Evolutionary conservation across 2,113 vertebrate genomes (phyloP), one percentile per base, ranked within the genome.

Genomic region (Anoplopoma fimbria): DNA sequence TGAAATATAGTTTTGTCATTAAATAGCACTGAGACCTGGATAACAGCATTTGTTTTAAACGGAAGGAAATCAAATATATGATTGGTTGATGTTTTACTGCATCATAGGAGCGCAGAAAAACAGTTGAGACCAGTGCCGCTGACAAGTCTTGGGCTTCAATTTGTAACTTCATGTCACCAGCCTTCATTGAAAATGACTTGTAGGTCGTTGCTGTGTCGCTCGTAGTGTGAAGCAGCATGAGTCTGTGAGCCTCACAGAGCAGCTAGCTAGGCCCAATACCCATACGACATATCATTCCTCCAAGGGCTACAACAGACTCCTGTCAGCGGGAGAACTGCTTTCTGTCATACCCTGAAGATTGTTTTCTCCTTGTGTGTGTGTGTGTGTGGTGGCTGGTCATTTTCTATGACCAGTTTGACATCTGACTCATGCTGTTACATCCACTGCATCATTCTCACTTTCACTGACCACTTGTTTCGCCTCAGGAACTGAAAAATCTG

Each of bases 391-490:
- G 71, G 72, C 63, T n/a, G 69, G 70, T 77, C 70, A 72, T 77
- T 89, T 69, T 81, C 72, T 70, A 47, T 91, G 87, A 92, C 81
- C 79, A 81, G 86, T 90, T 86, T 93, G 92, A 91, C 89, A 89
- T 92, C 87, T 93, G 92, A 94, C 88, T 91, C 89, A 91, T 14
- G 47, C 67, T 57, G 86, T 69, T 79, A 55, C 81, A 84, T 83
- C 72, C 69, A 77, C 82, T 69, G 68, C 89, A 84, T 92, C 86
- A 87, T 88, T 89, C 83, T 84, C 87, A 61, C 62, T 83, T 83
- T 85, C 85, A 77, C 70, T 84, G 83, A 79, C 85, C 81, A 58
- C 84, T 88, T 79, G 84, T 87, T 92, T 77, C 58, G 69, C 87
- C 77, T 67, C 73, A 40, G 84, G 88, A 92, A 85, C 33, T 81